Evolutionary conservation across 2,113 vertebrate species (phyloP), one percentile per base, ranked within the genome.

Genomic region (Labrus mixtus): DNA sequence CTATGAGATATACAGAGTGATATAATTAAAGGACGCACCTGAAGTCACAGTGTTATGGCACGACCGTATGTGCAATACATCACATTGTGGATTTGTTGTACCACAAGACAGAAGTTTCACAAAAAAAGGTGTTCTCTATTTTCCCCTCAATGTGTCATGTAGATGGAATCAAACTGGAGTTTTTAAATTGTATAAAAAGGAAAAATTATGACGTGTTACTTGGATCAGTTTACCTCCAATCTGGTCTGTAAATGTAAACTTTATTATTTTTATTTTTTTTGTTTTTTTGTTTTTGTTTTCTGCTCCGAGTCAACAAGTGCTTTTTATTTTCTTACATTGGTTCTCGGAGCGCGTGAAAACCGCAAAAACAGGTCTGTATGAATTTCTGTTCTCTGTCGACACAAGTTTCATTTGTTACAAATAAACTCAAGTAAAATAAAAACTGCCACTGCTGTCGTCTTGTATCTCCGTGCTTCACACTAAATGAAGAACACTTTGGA

Each of bases 331-430:
- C 96, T 95, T 98, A 97, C 96, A 95, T 97, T 95, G 88, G 96
- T 97, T 97, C 95, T 96, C 95, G 95, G 96, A 95, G 96, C 94
- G 95, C 91, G 93, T 88, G 83, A 78, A 89, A 90, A 87, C 72
- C 43, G 65, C n/a, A 83, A 88, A 96, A 96, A 96, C 95, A 95
- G 95, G 96, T 97, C 95, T 97, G 96, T 98, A 96, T 96, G 96
- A 95, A 96, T 96, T 96, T 96, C 95, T 96, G 97, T 97, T 97
- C 94, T 97, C 96, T 98, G 97, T 97, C 95, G 96, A 98, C 97
- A 98, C 97, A 97, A 96, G 96, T 97, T 98, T 97, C 95, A 97
- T 98, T 98, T 98, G 97, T 98, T 98, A 98, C 96, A 97, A 96
- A 98, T 97, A 96, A 98, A 98, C 97, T 98, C 96, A 97, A 98